These are phyloP conservation scores for Apamea epomidion DNA, from an alignment of 2,888 invertebrate genomes.

Conservation along the genomic window DNA sequence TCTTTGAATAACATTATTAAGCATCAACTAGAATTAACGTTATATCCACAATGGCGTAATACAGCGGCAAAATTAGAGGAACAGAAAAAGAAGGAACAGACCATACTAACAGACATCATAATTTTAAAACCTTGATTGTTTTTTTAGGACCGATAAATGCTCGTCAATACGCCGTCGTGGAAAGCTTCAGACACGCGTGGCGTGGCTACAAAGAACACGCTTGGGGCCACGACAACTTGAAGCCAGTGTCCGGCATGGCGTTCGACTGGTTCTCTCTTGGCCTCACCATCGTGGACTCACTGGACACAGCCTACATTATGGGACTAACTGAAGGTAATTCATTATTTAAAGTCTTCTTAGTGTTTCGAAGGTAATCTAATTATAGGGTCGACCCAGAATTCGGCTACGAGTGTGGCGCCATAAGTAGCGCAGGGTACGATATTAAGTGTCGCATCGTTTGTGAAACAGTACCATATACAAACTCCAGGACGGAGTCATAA, in stretches of 20 bases:
- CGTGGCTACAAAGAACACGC: slow-evolving; percentile 97
- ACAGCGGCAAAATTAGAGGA: no score
- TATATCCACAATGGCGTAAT: neutral
- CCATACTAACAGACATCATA: neutral
- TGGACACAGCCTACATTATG: slow-evolving; percentile 99
- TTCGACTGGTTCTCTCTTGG: slow-evolving; percentile 99
- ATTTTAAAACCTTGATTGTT: slow-evolving; percentile 4
- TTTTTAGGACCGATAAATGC: slow-evolving; percentile 93
- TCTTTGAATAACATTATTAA: neutral
- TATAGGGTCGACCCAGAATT: neutral
- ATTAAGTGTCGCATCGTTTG: neutral
- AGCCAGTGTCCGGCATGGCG: slow-evolving; percentile 95
- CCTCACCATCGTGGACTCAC: slow-evolving; percentile 98
- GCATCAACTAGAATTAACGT: neutral
- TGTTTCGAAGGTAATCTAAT: neutral
- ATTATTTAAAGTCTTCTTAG: neutral
- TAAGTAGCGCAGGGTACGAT: neutral
- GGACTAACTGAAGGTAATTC: slow-evolving; percentile 94
- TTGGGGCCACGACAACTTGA: slow-evolving; percentile 99
- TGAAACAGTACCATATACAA: neutral
- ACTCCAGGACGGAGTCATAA: neutral
- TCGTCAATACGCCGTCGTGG: slow-evolving; percentile 95
- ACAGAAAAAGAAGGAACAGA: neutral
- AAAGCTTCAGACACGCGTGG: slow-evolving; percentile 98
- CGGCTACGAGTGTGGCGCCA: neutral